These are phyloP conservation scores for Gymnothorax reevesii DNA, from an alignment of 2,797 vertebrate species.

Conservation along the genomic window DNA sequence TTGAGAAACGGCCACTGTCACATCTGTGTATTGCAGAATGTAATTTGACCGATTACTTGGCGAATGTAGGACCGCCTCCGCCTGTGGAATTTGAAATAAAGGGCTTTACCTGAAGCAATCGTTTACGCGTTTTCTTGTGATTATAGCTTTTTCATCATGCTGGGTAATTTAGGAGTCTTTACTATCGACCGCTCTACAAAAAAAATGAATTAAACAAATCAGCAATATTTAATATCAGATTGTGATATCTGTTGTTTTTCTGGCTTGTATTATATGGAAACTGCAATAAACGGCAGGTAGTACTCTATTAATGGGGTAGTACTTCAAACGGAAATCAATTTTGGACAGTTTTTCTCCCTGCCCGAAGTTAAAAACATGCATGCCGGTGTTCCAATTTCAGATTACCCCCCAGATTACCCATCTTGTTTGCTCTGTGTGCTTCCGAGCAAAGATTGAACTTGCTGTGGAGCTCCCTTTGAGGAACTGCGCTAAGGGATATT, in stretches of 20 bases:
- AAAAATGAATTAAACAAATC: neutral
- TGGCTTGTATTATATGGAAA: neutral
- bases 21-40: neutral
- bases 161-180: neutral
- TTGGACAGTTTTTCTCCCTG: too few species aligned
- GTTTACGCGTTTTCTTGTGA: neutral
- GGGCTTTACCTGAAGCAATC: neutral
- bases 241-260: neutral
- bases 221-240: neutral
- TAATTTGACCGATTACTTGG: neutral
- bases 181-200: neutral
- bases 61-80: neutral
- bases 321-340: neutral
- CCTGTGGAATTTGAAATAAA: neutral
- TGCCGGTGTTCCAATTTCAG: neutral
- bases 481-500: neutral
- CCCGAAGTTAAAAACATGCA: neutral
- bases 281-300: neutral
- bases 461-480: neutral
- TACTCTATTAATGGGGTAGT: neutral
- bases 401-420: neutral
- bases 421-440: neutral
- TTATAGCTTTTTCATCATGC: neutral
- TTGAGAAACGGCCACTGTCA: too few species aligned
- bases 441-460: neutral